Base-by-base conservation (phyloP, 2,797 vertebrate genomes). In the Aeoliscus strigatus region DNA sequence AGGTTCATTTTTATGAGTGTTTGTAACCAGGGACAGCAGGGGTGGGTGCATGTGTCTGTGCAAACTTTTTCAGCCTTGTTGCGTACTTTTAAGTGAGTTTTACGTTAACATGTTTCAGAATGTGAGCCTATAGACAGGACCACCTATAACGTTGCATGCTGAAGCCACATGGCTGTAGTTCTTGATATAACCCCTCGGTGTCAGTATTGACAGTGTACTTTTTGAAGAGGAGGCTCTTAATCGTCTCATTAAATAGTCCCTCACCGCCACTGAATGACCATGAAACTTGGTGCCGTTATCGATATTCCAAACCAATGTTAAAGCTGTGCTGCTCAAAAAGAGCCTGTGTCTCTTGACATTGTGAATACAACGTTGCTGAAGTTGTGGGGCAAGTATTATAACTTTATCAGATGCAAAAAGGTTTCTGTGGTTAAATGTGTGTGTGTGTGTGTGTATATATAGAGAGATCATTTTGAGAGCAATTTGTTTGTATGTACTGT, bases 181-280 rank as follows among this genome's bases (percentile, higher is more conserved):
- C 81, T 42, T 12, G 8, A 6, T 44, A 17, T 27, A 14, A 58
- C 85, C 88, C 65, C 86, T 81, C 58, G 88, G 82, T 83, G 88
- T 86, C 88, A 88, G 79, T 86, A 66, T 88, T 83, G 74, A 76
- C 80, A 79, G 55, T 28, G 51, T 26, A 57, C 73, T 77, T 27
- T 35, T 45, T 60, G 7, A 51, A 61, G 43, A 46, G 65, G 55
- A 15, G 40, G 34, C 33, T 51, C 28, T 26, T 32, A 15, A 24
- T 37, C 49, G 13, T 50, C 23, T 37, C 35, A 51, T 53, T 61
- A 39, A 56, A 39, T 24, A 34, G 15, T 32, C 21, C 7, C 35
- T 41, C 15, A 26, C 18, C 39, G 14, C 48, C 7, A 4, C 17
- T 39, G 13, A 51, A 34, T 66, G 42, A 47, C 31, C 5, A 36